Conservation (phyloP, 2,888 invertebrate genomes). For the Lithosia quadra region DNA sequence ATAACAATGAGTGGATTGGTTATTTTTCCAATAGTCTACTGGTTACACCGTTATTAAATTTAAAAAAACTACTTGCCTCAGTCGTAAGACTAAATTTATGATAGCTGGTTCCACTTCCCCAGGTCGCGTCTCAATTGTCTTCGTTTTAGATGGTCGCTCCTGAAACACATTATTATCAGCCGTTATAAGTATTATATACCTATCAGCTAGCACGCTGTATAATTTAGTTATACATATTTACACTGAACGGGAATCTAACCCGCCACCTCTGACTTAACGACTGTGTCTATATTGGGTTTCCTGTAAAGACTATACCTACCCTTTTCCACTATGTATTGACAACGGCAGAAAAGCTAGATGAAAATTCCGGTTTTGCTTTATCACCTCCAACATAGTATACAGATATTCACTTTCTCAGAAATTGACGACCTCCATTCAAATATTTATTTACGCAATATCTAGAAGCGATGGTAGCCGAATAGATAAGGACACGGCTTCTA, state of each 20-base stretch:
- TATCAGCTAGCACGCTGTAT: neutral
- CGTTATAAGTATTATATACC: neutral
- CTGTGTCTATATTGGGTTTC: no score
- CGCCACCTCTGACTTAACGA: no score
- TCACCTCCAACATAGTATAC: neutral
- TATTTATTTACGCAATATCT: no score
- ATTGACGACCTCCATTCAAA: no score
- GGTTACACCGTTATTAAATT: neutral
- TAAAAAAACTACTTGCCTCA: constrained; percentile 86
- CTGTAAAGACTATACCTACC: no score
- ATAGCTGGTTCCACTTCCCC: constrained; percentile 64
- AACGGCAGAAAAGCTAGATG: neutral
- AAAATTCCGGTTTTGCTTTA: neutral
- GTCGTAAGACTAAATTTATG: constrained; percentile 93
- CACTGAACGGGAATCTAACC: no score
- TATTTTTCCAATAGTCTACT: no score
- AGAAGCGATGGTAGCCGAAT: no score
- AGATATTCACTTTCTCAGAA: constrained; percentile 73
- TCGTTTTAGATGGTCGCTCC: constrained; percentile 21
- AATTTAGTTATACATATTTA: no score
- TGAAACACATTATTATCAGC: constrained; percentile 17
- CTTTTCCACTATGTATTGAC: no score
- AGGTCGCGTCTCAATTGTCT: neutral
- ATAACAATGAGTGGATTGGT: neutral
- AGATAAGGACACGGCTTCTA: no score